Percentiles rank a stretch among this genome's conserved stretches.
phyloP scores from a whole-genome alignment of 2,888 invertebrate genomes.

The Orthosia incerta region DNA sequence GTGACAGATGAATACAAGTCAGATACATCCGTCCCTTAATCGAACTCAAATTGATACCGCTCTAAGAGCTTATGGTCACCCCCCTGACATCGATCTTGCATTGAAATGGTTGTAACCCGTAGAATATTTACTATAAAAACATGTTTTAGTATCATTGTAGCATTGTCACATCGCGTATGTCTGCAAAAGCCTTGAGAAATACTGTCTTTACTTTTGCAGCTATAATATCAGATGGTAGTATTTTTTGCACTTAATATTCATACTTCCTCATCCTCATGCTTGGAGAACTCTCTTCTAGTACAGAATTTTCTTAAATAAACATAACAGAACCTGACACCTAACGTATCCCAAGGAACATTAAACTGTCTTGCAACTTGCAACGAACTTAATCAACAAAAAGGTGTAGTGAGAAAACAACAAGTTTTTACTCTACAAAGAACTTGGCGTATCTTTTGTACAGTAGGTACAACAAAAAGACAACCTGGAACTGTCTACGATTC shows the following conservation, averaged over 20 bases:
- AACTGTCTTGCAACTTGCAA: slow-evolving; percentile 35
- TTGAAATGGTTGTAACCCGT: too few species aligned
- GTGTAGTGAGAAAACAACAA: slow-evolving; percentile 41
- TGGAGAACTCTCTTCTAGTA: not conserved
- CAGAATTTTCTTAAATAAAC: slow-evolving; percentile 20
- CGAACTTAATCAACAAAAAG: slow-evolving; percentile 48
- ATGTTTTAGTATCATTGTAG: too few species aligned
- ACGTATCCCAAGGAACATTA: slow-evolving; percentile 28
- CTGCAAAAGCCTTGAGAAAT: too few species aligned
- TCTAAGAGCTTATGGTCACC: too few species aligned
- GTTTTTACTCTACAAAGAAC: slow-evolving; percentile 19
- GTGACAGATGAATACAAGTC: too few species aligned
- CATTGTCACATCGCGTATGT: too few species aligned
- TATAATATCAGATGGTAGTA: not conserved
- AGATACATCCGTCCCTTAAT: too few species aligned
- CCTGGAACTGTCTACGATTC: not conserved
- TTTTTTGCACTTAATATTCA: not conserved
- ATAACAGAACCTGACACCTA: slow-evolving; percentile 16
- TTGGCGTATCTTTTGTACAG: slow-evolving; percentile 21
- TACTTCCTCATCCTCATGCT: too few species aligned
- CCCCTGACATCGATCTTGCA: too few species aligned
- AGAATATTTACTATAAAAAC: too few species aligned
- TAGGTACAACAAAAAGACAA: not conserved
- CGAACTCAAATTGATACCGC: too few species aligned
- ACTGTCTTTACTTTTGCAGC: too few species aligned